These are phyloP conservation scores for Coregonus ussuriensis DNA, from an alignment of 2,797 vertebrate species.

Conservation along the genomic window DNA sequence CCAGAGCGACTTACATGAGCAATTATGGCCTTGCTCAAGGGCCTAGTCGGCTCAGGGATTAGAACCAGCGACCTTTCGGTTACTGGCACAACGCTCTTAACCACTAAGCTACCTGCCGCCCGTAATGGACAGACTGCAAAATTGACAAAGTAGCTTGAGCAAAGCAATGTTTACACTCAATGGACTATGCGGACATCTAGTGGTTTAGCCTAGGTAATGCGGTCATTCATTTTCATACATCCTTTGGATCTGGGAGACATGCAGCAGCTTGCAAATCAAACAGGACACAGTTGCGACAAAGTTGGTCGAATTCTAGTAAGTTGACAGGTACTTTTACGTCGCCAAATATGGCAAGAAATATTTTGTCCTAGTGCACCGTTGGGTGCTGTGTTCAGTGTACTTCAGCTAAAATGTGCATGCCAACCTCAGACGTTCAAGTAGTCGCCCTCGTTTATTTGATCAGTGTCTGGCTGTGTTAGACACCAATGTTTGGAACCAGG, in stretches of 20 bases:
- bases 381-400: not conserved
- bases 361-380: too few relatives aligned
- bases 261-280: not conserved
- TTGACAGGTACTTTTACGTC: not conserved
- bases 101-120: too few relatives aligned
- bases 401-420: not conserved
- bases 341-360: too few relatives aligned
- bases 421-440: not conserved
- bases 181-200: slow-evolving; percentile 45
- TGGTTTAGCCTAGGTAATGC: slow-evolving; percentile 12
- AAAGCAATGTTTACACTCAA: not conserved
- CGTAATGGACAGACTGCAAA: not conserved
- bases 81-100: too few relatives aligned
- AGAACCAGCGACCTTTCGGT: too few relatives aligned
- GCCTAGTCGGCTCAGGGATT: too few relatives aligned
- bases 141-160: not conserved
- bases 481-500: not conserved
- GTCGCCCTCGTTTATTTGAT: not conserved
- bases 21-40: too few relatives aligned
- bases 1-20: too few relatives aligned
- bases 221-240: not conserved
- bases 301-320: not conserved
- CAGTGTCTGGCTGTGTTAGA: not conserved
- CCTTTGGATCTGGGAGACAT: not conserved
- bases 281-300: not conserved